Evolutionary conservation across 2,888 invertebrate genomes (phyloP), one percentile per base, ranked within the genome.

Genomic region (Sminthurinus aureus): DNA sequence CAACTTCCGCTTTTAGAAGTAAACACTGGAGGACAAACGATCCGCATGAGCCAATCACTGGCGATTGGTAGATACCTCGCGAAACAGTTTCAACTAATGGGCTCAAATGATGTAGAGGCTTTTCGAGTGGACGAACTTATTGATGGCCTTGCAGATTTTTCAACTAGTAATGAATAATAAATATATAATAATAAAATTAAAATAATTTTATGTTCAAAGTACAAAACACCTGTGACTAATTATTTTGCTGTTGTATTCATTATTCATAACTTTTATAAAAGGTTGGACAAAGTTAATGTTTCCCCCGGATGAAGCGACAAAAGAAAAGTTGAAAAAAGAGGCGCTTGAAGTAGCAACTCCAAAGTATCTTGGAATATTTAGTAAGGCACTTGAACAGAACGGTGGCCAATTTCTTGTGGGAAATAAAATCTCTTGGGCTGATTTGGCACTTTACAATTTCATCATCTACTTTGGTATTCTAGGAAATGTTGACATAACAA

Each of bases 341-440:
- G 50, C 20, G 22, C 4, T 58, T 11, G 83, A 80, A n/a, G 83
- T 75, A 11, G 66, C 79, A 12, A 75, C 80, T 15, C 83, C 85
- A 0, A n/a, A 66, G n/a, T 86, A 78, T 58, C 64, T 86, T 73
- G 18, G 50, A 20, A 85, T 80, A 76, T 85, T 86, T 22, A 82
- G 83, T 52, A 71, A 83, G 50, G 38, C 83, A 67, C 69, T 85
- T 20, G 83, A 50, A 15, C 71, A 71, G 0, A 85, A 85, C 74
- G 86, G 84, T 0, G 85, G 85, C 24, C 67, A 78, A 18, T 85
- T 58, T 26, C 52, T 85, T 51, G 84, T 85, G n/a, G 85, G 85
- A 6, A 79, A 81, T 13, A 77, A 76, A 18, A 11, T 82, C 9
- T 71, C 84, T 12, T 85, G 83, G 83, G 85, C 85, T 13, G 86